These are phyloP conservation scores for Urocolius indicus DNA, from an alignment of 2,113 vertebrate genomes.

Conservation along the genomic window DNA sequence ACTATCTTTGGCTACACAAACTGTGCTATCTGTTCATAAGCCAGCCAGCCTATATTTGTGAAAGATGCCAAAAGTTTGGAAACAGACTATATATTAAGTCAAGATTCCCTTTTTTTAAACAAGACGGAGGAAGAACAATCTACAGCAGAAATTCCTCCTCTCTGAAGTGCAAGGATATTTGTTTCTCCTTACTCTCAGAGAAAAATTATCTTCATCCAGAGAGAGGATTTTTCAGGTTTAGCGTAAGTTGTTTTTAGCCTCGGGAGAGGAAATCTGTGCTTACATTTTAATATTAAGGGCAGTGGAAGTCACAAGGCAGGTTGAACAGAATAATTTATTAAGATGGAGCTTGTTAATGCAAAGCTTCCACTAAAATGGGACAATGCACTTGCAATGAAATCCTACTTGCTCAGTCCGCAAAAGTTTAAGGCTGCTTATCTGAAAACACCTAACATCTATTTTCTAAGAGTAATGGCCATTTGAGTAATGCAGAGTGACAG, in stretches of 20 bases:
- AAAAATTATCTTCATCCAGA: conserved; percentile 21
- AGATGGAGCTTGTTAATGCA: conserved; percentile 10
- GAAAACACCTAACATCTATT: neutral
- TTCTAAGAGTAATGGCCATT: neutral
- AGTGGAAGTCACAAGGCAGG: neutral
- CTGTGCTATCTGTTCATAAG: conserved; percentile 21
- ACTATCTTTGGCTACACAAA: conserved; percentile 60
- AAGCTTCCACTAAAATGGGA: conserved; percentile 35
- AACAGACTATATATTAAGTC: conserved; percentile 46
- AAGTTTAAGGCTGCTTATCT: conserved; percentile 8
- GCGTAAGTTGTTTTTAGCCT: neutral
- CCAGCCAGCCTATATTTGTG: conserved; percentile 42
- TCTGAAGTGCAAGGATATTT: neutral
- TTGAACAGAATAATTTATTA: conserved; percentile 35
- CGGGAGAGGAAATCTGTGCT: conserved; percentile 39
- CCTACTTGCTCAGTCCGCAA: neutral
- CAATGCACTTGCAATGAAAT: neutral
- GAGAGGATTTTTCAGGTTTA: neutral
- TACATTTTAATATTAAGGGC: conserved; percentile 26
- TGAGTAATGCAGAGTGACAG: conserved; percentile 5
- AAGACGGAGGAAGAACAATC: neutral
- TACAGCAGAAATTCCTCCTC: conserved; percentile 13
- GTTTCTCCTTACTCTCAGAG: neutral
- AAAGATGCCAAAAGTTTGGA: conserved; percentile 55
- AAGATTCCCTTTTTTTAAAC: conserved; percentile 40